These are phyloP conservation scores for Tetragonisca angustula DNA, from an alignment of 2,888 invertebrate genomes.

Conservation along the genomic window DNA sequence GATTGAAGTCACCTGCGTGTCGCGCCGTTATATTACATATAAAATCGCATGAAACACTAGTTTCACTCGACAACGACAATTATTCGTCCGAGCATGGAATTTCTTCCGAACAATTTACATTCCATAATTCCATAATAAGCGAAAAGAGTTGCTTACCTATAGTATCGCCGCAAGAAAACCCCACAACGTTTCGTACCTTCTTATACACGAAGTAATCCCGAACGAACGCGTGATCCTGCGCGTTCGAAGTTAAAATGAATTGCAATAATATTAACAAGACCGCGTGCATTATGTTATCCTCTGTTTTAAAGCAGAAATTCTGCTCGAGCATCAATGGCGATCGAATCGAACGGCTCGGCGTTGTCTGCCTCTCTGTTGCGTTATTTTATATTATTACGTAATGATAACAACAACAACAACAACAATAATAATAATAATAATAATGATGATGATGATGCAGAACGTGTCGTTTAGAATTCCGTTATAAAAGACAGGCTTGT, in stretches of 20 bases:
- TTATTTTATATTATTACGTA: constrained; percentile 16
- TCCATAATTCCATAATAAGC: neutral
- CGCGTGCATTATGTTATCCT: neutral
- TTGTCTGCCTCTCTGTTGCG: no score
- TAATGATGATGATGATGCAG: constrained; percentile 3
- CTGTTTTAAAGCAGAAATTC: neutral
- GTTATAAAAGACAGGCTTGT: constrained; percentile 16
- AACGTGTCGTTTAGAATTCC: constrained; percentile 16
- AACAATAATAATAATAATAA: neutral
- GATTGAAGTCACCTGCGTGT: constrained; percentile 65
- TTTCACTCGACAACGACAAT: neutral
- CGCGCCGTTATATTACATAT: neutral
- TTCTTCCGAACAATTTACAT: neutral
- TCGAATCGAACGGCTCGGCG: neutral
- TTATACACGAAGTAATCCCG: constrained; percentile 71
- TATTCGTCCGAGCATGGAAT: neutral
- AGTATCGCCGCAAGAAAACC: constrained; percentile 70
- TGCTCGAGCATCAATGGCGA: neutral
- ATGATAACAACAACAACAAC: no score
- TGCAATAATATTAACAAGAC: constrained; percentile 18
- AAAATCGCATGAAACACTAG: neutral
- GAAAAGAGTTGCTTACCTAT: constrained; percentile 45
- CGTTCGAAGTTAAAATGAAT: constrained; percentile 23
- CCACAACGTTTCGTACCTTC: constrained; percentile 66
- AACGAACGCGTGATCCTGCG: constrained; percentile 64